Conservation (phyloP, 2,113 vertebrate genomes). For the Cranoglanis bouderius region DNA sequence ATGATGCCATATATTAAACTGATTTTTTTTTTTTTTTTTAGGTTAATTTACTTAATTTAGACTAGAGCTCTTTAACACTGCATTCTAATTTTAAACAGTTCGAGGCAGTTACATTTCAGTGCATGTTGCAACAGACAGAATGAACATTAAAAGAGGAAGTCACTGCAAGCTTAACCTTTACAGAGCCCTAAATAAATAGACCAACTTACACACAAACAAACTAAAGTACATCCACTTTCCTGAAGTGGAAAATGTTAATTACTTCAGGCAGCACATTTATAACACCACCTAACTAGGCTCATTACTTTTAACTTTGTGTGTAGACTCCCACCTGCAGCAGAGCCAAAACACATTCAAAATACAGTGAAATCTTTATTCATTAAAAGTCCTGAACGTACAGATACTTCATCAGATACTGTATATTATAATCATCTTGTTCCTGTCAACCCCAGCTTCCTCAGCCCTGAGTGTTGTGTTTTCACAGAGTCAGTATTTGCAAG, state of each 20-base stretch:
- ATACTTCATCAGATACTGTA: neutral
- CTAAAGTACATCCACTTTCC: neutral
- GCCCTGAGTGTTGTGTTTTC: neutral
- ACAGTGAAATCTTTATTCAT: neutral
- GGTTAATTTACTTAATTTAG: slow-evolving; percentile 17
- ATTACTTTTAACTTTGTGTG: neutral
- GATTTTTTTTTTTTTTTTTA: neutral
- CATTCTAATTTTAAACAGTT: neutral
- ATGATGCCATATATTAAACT: neutral
- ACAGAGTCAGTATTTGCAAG: slow-evolving; percentile 31
- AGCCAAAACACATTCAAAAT: neutral
- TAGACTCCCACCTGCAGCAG: neutral
- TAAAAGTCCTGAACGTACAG: neutral
- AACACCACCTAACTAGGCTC: neutral
- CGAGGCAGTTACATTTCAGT: neutral
- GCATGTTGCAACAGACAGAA: neutral
- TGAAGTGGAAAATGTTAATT: slow-evolving; percentile 1
- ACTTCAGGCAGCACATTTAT: neutral
- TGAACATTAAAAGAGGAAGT: too few species aligned
- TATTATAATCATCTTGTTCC: neutral
- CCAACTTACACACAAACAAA: neutral
- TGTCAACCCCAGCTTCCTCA: slow-evolving; percentile 19
- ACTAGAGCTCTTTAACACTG: neutral
- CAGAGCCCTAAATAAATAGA: neutral
- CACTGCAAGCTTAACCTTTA: neutral